Evolutionary conservation across 2,113 vertebrate species (phyloP), one percentile per base, ranked within the genome.

Genomic region (Lamprologus callipterus): DNA sequence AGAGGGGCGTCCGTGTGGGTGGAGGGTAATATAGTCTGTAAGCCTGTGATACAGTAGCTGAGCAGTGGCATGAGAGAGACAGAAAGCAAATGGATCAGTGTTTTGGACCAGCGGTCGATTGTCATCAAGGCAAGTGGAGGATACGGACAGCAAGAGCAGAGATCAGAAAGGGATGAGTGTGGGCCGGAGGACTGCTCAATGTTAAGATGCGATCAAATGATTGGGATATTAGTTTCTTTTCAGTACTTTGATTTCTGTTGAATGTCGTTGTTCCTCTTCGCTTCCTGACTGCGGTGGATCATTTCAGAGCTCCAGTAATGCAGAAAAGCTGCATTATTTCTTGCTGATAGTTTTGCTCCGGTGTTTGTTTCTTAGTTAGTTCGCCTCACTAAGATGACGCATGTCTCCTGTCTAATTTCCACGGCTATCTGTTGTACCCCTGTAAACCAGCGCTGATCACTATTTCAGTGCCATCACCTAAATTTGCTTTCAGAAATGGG

Each of bases 131-230:
- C 75, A 26, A 86, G 75, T 45, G 85, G 95, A 90, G 92, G 92
- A 91, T 92, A 94, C 93, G 26, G 81, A 89, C n/a, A 53, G 14
- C 16, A 92, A 89, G 95, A 95, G 92, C 91, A 90, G 85, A 63
- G 37, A 54, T 51, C 85, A 63, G 68, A 3, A 86, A 95, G 96
- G 90, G 96, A 97, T 93, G 97, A 97, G 87, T 97, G 96, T 81
- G 96, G 96, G 84, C 95, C 97, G 93, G 96, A 97, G 91, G 97
- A 97, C 94, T 97, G 97, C 26, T 8, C 3, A 49, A 31, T 78
- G 70, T 78, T 47, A 28, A 47, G 21, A 75, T 75, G 70, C 2
- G 12, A 80, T 73, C 6, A 33, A 1, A 37, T 80, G 14, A 51
- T 3, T 5, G 35, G 45, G 53, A 28, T n/a, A 21, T 80, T 35